These are phyloP conservation scores for Synaphobranchus kaupii DNA, from an alignment of 2,797 vertebrate species.

Conservation along the genomic window DNA sequence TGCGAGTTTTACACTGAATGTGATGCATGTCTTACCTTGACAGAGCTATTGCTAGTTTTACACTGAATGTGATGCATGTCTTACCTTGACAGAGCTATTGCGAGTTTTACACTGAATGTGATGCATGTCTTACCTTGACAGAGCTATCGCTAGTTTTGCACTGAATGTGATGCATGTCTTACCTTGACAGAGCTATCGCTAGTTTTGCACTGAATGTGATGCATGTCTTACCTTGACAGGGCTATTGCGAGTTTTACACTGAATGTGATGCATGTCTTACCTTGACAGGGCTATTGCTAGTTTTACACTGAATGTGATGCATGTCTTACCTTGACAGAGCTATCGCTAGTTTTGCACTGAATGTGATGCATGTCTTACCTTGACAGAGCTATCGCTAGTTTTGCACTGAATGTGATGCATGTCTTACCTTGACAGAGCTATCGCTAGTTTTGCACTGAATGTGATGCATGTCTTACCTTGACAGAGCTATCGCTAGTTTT, in stretches of 20 bases:
- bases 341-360: neutral
- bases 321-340: neutral
- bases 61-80: neutral
- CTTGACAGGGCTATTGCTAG: neutral
- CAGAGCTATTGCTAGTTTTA: neutral
- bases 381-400: neutral
- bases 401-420: neutral
- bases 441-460: neutral
- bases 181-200: neutral
- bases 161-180: neutral
- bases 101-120: neutral
- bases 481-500: neutral
- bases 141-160: neutral
- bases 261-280: neutral
- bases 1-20: neutral
- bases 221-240: neutral
- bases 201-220: neutral
- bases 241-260: neutral
- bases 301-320: neutral
- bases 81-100: neutral
- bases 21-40: neutral
- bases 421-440: neutral
- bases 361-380: neutral
- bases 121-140: neutral
- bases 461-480: neutral